A percentile compares a stretch with the other conserved stretches of the same genome.
phyloP scores from a whole-genome alignment of 2,797 vertebrate species.

The Helostoma temminkii region DNA sequence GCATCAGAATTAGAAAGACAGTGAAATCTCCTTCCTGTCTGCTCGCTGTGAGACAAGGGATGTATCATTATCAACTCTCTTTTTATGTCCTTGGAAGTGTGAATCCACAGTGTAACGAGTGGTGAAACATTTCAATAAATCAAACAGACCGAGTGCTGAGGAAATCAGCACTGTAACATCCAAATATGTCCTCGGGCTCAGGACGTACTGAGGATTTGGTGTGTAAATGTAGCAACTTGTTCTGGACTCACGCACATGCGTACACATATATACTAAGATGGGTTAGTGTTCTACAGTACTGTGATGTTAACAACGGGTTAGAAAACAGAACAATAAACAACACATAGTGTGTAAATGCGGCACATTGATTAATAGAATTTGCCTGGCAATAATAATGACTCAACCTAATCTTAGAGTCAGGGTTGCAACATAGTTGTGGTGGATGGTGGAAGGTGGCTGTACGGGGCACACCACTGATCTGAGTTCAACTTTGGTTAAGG shows the following conservation, averaged over 20 bases:
- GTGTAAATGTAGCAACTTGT: background rate
- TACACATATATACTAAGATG: background rate
- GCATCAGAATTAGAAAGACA: constrained; percentile 68
- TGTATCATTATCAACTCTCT: constrained; percentile 53
- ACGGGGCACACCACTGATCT: too few relatives aligned
- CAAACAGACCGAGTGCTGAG: constrained; percentile 4
- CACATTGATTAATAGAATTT: too few relatives aligned
- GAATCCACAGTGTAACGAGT: constrained; percentile 45
- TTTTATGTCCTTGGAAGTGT: constrained; percentile 61
- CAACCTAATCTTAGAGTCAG: too few relatives aligned
- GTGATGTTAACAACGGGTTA: background rate
- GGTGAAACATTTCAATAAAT: constrained; percentile 45
- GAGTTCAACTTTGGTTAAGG: too few relatives aligned
- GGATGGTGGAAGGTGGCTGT: too few relatives aligned
- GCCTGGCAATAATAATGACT: too few relatives aligned
- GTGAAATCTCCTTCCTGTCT: constrained; percentile 60
- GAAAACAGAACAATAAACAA: too few relatives aligned
- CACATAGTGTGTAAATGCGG: too few relatives aligned
- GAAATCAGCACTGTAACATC: constrained; percentile 9
- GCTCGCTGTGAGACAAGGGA: constrained; percentile 40
- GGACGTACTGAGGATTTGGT: constrained; percentile 19
- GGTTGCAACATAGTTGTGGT: too few relatives aligned
- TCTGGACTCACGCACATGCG: background rate
- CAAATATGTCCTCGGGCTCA: constrained; percentile 19
- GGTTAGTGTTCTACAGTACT: background rate